Percentiles rank a stretch among this genome's conserved stretches.
Evolutionary conservation across 2,113 vertebrate species (phyloP).

Genomic region (Petrocephalus zakoni): DNA sequence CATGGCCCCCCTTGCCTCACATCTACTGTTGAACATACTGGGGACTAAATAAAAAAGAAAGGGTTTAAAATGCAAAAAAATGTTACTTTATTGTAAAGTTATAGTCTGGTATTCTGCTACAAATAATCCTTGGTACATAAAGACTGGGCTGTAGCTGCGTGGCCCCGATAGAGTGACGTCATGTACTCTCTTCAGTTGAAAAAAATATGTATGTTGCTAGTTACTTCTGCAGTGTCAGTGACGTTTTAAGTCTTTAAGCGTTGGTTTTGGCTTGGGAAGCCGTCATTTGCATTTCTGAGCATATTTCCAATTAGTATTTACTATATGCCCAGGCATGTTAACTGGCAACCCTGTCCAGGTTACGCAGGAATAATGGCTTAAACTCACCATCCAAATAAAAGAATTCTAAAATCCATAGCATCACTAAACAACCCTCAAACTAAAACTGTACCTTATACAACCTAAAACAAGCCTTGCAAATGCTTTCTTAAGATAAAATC

Average conservation of each 20-base stretch:
- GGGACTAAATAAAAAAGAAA: neutral
- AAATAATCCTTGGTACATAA: neutral
- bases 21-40: neutral
- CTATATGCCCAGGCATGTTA: neutral
- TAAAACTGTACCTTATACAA: neutral
- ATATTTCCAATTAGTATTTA: constrained; percentile 8
- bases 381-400: too few species aligned
- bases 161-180: neutral
- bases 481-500: neutral
- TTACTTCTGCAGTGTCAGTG: constrained; percentile 35
- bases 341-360: neutral
- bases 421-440: neutral
- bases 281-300: constrained; percentile 34
- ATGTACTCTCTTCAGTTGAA: neutral
- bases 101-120: too few species aligned
- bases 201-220: neutral
- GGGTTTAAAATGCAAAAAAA: neutral
- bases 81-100: neutral
- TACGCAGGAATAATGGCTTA: too few species aligned
- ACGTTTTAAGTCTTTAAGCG: constrained; percentile 53
- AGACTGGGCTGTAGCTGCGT: neutral
- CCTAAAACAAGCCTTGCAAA: neutral
- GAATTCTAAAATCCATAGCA: neutral
- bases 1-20: neutral
- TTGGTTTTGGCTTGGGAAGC: constrained; percentile 60